Evolutionary conservation across 2,797 vertebrate species (phyloP).

Genomic region (Mormyrops boulengeri): DNA sequence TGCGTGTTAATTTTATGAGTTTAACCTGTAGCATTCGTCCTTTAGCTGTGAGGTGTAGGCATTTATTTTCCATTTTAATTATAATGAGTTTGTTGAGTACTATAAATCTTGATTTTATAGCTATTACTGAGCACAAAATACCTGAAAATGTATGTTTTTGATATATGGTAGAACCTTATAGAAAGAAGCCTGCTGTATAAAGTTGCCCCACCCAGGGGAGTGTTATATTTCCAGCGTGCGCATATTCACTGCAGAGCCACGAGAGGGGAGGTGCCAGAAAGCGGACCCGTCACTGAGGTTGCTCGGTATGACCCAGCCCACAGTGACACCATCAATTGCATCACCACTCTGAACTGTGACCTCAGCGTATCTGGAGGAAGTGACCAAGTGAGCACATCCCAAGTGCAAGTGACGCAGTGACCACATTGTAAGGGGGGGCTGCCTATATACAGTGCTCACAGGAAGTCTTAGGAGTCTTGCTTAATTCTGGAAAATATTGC

Average conservation of each 20-base stretch:
- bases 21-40: neutral
- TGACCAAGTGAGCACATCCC: constrained; percentile 67
- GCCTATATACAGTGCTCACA: neutral
- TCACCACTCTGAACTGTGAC: constrained; percentile 73
- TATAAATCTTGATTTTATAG: neutral
- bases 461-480: neutral
- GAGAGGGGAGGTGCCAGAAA: constrained; percentile 51
- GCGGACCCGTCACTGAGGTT: constrained; percentile 38
- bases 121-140: neutral
- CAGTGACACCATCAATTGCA: constrained; percentile 64
- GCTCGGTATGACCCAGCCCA: constrained; percentile 69
- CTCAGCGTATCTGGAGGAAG: constrained; percentile 84
- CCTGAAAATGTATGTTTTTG: neutral
- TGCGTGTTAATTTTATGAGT: neutral
- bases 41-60: neutral
- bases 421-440: neutral
- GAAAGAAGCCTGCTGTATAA: neutral
- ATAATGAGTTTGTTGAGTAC: neutral
- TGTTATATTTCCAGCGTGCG: neutral
- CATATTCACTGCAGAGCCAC: constrained; percentile 52
- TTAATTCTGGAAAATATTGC: constrained; percentile 3
- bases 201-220: neutral
- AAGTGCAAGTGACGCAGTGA: neutral
- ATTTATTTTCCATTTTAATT: neutral
- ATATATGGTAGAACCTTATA: neutral